Evolutionary conservation across 2,113 vertebrate species (phyloP).

Genomic region (Neomonachus schauinslandi): DNA sequence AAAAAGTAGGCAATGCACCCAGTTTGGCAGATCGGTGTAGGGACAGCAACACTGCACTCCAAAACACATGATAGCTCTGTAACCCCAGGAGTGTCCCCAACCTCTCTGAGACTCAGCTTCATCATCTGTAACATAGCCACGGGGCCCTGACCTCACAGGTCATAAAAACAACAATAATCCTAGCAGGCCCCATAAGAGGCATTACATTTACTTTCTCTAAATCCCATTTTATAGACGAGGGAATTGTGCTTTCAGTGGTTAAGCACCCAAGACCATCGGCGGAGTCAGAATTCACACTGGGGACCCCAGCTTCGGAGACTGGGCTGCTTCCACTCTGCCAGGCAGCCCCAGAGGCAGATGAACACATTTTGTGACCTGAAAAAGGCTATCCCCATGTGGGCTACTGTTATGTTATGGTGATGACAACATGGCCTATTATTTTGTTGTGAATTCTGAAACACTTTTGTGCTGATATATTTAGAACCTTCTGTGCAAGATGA

Average conservation of each 20-base stretch:
- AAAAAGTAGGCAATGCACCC: neutral
- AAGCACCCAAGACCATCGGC: neutral
- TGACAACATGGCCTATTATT: neutral
- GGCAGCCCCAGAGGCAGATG: fast-evolving
- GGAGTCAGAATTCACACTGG: neutral
- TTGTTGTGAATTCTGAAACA: constrained; percentile 51
- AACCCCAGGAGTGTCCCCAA: neutral
- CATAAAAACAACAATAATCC: neutral
- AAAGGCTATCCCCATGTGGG: neutral
- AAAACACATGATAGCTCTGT: neutral
- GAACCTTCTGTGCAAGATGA: constrained; percentile 58
- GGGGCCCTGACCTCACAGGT: neutral
- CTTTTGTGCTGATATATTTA: constrained; percentile 66
- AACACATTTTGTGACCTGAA: neutral
- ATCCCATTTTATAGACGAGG: neutral
- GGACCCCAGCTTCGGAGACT: neutral
- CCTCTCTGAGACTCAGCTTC: neutral
- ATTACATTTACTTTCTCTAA: neutral
- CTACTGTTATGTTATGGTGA: too few species aligned
- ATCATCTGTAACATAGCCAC: neutral
- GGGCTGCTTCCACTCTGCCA: neutral
- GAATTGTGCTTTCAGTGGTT: neutral
- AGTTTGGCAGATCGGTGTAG: neutral
- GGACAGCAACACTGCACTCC: neutral
- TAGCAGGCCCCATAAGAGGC: fast-evolving